Evolutionary conservation across 2,797 vertebrate species (phyloP), one percentile per base, ranked within the genome.

Genomic region (Dendrocincla fuliginosa): DNA sequence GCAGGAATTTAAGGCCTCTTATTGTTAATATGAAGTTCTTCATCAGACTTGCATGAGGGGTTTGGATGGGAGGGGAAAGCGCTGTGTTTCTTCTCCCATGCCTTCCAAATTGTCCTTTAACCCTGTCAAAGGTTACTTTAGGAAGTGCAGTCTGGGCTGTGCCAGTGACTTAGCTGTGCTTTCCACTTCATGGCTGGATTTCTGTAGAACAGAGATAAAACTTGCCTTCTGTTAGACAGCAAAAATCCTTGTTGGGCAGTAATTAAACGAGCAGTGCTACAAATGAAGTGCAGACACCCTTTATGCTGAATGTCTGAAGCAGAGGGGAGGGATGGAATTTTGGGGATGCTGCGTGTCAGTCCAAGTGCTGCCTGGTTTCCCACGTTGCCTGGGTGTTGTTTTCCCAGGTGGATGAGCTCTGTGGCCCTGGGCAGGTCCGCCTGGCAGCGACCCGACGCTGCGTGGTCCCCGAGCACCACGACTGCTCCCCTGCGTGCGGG

Each of bases 401-500:
- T 16, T 60, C 61, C 2, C 94, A 99, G 99, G 98, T 98, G n/a
- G 98, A 97, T 2, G 97, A 98, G 86, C 98, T 98, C 30, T 99
- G 99, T 95, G 95, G 83, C 49, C 77, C 97, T 2, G 98, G 98
- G 50, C 96, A 99, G 67, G 95, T 99, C 24, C 98, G 98, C 22
- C 95, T 99, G 47, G 99, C 99, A 3, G 96, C 98, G 19, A 98
- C 99, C 0, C 98, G 98, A 67, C 97, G 97, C 53, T 99, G 99
- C 32, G 94, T 98, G 16, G 90, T 68, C 12, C 98, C 99, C 0
- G 96, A 97, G 65, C 91, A 83, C 10, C 95, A 99, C 59, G 96
- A 98, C 89, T 99, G 99, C 83, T 96, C 98, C n/a, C 57, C 97
- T 20, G 96, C 98, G 42, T 99, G 99, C 52, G 98, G 98, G 42